A percentile compares a stretch with the other conserved stretches of the same genome.
Conservation (phyloP, 2,797 vertebrate genomes). For the Xyrichtys novacula region DNA sequence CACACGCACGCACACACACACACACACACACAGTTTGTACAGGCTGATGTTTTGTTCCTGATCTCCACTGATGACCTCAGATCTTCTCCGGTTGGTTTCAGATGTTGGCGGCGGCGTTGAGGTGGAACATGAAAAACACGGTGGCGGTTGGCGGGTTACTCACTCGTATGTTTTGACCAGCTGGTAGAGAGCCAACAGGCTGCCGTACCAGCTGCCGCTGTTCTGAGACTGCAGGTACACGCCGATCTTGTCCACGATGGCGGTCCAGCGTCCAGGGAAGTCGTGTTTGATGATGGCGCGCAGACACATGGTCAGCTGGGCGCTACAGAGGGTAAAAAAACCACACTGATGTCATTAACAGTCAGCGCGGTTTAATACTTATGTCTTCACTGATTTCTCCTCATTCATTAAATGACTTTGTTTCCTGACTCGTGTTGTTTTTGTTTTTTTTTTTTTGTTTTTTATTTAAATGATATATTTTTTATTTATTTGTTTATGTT, state of each 20-base stretch:
- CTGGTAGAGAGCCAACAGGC: conserved; percentile 94
- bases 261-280: conserved; percentile 97
- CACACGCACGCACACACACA: conserved; percentile 11
- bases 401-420: too few species aligned
- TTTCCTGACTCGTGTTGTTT: too few species aligned
- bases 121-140: background rate
- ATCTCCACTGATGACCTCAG: too few species aligned
- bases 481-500: too few species aligned
- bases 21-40: too few species aligned
- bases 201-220: conserved; percentile 95
- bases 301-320: conserved; percentile 96
- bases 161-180: conserved; percentile 99
- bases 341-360: too few species aligned
- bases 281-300: conserved; percentile 96
- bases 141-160: conserved; percentile 82
- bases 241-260: conserved; percentile 94
- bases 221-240: conserved; percentile 92
- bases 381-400: too few species aligned
- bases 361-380: too few species aligned
- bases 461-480: too few species aligned
- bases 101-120: too few species aligned
- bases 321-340: conserved; percentile 71
- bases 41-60: too few species aligned
- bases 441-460: too few species aligned
- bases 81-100: background rate